Evolutionary conservation across 37 sponge, comb jelly and placozoan species (phyloP).

Genomic region (Mnemiopsis leidyi): DNA sequence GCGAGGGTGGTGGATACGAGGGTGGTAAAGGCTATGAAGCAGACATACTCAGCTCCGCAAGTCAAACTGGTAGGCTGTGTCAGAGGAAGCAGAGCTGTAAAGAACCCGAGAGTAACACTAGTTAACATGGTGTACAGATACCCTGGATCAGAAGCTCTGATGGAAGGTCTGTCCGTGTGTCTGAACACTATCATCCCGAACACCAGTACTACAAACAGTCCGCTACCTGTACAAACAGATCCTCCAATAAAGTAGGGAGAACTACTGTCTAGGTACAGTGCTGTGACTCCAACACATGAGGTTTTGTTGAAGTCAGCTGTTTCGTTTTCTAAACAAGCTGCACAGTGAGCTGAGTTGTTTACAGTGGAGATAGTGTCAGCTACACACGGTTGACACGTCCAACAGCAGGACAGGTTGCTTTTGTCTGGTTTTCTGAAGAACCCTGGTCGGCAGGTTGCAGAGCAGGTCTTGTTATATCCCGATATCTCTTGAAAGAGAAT

Average conservation of each 20-base stretch:
- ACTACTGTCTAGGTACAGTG: neutral
- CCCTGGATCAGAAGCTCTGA: constrained; percentile 48
- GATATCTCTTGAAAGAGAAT: neutral
- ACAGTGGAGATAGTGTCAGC: neutral
- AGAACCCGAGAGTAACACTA: neutral
- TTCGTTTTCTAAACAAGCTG: neutral
- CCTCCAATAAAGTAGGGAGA: neutral
- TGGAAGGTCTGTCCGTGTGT: neutral
- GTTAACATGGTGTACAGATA: neutral
- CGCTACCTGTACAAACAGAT: neutral
- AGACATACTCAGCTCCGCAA: neutral
- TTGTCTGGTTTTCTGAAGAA: neutral
- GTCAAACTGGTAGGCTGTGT: neutral
- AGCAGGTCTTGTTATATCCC: neutral
- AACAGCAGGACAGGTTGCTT: constrained; percentile 6
- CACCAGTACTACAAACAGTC: neutral
- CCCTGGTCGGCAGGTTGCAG: neutral
- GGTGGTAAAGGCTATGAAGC: neutral
- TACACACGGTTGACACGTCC: neutral
- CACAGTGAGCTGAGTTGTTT: neutral
- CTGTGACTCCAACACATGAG: neutral
- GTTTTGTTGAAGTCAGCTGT: neutral
- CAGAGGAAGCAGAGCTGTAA: neutral
- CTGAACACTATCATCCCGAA: neutral
- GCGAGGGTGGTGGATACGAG: neutral